Percentiles rank a stretch among this genome's conserved stretches.
phyloP scores from a whole-genome alignment of 2,797 vertebrate species.

The Chaunax sp. region DNA sequence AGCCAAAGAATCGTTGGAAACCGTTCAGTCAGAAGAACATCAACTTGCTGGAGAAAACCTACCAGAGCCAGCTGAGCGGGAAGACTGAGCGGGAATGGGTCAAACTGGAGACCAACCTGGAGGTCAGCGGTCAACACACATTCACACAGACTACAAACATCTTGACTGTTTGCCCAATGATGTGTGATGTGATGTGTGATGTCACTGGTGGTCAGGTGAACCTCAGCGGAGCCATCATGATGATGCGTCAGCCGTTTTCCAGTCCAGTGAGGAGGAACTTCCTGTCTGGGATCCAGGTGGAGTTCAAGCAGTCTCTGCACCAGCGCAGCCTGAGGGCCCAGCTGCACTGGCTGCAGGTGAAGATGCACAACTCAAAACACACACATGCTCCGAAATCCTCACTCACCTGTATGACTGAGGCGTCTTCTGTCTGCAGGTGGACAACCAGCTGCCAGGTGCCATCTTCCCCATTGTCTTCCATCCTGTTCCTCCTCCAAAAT shows the following conservation, averaged over 20 bases:
- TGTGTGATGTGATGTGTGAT: constrained; percentile 18
- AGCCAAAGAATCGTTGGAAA: constrained; percentile 94
- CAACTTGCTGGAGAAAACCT: constrained; percentile 88
- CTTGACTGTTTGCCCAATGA: not conserved
- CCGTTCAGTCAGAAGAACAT: constrained; percentile 95
- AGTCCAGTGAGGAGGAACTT: constrained; percentile 92
- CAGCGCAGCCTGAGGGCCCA: constrained; percentile 94
- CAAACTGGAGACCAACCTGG: constrained; percentile 87
- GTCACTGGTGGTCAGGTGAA: constrained; percentile 85
- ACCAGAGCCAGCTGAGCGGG: constrained; percentile 83
- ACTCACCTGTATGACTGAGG: not conserved
- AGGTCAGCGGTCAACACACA: constrained; percentile 80
- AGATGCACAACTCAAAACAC: not conserved
- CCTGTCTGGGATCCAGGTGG: constrained; percentile 93
- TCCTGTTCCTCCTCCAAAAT: constrained; percentile 95
- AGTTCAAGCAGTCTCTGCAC: constrained; percentile 93
- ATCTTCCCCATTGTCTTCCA: constrained; percentile 97
- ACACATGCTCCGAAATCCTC: not conserved
- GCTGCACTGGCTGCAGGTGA: constrained; percentile 95
- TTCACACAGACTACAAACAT: not conserved
- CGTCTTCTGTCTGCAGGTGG: constrained; percentile 83
- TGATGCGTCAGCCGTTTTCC: constrained; percentile 88
- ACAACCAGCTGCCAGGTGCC: constrained; percentile 94
- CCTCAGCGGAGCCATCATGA: constrained; percentile 86
- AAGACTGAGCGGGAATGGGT: constrained; percentile 79